Evolutionary conservation across 2,888 invertebrate species (phyloP).

Genomic region (Diplazon laetatorius): DNA sequence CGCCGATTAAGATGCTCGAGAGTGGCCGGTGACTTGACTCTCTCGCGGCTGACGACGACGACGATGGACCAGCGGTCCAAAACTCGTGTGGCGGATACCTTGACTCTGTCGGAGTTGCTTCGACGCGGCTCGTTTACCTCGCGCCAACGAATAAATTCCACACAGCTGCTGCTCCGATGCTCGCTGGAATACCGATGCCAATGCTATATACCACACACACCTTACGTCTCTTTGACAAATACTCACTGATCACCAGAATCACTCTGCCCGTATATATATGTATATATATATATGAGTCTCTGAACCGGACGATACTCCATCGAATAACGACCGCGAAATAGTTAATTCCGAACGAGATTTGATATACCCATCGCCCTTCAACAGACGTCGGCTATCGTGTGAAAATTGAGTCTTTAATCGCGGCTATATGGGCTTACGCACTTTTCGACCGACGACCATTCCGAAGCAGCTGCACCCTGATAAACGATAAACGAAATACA

Average conservation of each 20-base stretch:
- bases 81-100: conserved; percentile 59
- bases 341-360: conserved; percentile 19
- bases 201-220: neutral
- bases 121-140: conserved; percentile 55
- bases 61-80: conserved; percentile 51
- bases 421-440: neutral
- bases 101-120: conserved; percentile 50
- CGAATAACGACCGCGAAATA: conserved; percentile 18
- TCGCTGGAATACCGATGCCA: neutral
- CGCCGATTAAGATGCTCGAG: conserved; percentile 76
- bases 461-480: conserved; percentile 30
- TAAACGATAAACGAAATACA: neutral
- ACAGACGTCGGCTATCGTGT: neutral
- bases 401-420: neutral
- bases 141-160: conserved; percentile 58
- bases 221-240: neutral
- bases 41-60: conserved; percentile 38
- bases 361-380: neutral
- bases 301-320: too few species aligned
- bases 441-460: neutral
- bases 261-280: conserved; percentile 5
- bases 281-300: conserved; percentile 18
- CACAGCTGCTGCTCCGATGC: conserved; percentile 50
- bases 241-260: conserved; percentile 6
- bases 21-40: conserved; percentile 46